Base-by-base conservation (phyloP, 2,888 invertebrate species). In the Malthinus seriepunctatus region DNA sequence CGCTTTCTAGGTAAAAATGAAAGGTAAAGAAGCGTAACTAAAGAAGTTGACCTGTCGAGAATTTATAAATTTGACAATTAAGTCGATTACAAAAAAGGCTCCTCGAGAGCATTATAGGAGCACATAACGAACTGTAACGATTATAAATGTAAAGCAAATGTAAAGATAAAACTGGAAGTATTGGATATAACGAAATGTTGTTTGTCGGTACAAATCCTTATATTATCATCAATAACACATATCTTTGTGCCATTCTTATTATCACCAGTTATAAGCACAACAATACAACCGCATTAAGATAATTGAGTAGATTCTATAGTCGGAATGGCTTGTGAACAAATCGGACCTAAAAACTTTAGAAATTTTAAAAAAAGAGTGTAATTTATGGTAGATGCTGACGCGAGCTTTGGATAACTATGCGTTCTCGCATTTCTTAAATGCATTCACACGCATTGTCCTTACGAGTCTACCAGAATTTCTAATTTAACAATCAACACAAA, bases 341-440 rank as follows among this genome's bases (percentile, higher is more conserved):
- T 65, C 62, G 58, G 42, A 47, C 56, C 57, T 63, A 60, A 60
- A 62, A 65, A 65, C 63, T 39, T 42, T 55, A 38, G 58, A 55
- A 55, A 52, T 54, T 53, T 58, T 58, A 65, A 74, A 71, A 71
- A 71, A 23, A 23, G 23, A 64, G 67, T 65, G 69, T 71, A 71
- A 72, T 73, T 74, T 73, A 71, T 71, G 64, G 63, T 60, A 62
- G 67, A 67, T 62, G 59, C 62, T 60, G 65, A 66, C 69, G 69
- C 71, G 71, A 65, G 69, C 67, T 67, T 70, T 60, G 59, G 66
- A 72, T 71, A 63, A 64, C 69, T 70, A 58, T 65, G 65, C 68
- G 69, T 70, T 66, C 54, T 56, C 51, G 63, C 66, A 67, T 69
- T 67, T 65, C 60, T 69, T 63, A 63, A 46, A 63, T 62, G 62